These are phyloP conservation scores for Seriola quinqueradiata DNA, from an alignment of 2,113 vertebrate genomes.

Conservation along the genomic window DNA sequence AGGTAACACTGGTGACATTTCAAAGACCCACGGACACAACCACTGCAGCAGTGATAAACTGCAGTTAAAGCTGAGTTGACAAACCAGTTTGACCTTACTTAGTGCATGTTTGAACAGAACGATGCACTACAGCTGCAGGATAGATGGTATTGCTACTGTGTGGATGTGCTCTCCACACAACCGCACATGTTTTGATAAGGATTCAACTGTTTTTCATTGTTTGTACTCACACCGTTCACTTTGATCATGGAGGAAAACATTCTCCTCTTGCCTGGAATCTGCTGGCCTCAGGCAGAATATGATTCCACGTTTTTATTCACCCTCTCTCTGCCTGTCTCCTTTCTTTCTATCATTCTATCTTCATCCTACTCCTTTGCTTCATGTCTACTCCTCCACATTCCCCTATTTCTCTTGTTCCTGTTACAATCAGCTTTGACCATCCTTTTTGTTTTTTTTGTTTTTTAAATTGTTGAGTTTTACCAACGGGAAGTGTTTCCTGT, in stretches of 20 bases:
- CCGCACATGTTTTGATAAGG: slow-evolving; percentile 51
- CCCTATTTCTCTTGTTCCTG: not conserved
- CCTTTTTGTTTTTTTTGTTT: slow-evolving; percentile 2
- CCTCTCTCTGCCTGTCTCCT: slow-evolving; percentile 15
- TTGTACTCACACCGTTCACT: slow-evolving; percentile 44
- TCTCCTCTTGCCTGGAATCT: slow-evolving; percentile 58
- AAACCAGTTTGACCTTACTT: not conserved
- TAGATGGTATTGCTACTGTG: not conserved
- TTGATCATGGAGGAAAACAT: slow-evolving; percentile 55
- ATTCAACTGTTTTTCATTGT: slow-evolving; percentile 56
- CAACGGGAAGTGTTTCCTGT: slow-evolving; percentile 79
- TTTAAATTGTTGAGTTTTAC: slow-evolving; percentile 38
- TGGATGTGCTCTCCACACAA: slow-evolving; percentile 21
- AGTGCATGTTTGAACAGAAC: not conserved
- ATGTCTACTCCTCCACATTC: slow-evolving; percentile 21
- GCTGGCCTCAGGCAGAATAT: slow-evolving; percentile 33
- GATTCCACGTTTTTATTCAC: slow-evolving; percentile 39
- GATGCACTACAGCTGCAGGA: not conserved
- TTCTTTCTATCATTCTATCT: slow-evolving; percentile 14
- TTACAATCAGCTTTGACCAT: slow-evolving; percentile 47
- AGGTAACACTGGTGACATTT: slow-evolving; percentile 51
- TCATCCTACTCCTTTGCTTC: slow-evolving; percentile 32
- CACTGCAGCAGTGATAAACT: not conserved
- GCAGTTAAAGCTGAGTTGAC: slow-evolving; percentile 8
- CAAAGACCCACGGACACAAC: slow-evolving; percentile 1